Conservation (phyloP, 1,140 invertebrate genomes). For the Triops cancriformis region DNA sequence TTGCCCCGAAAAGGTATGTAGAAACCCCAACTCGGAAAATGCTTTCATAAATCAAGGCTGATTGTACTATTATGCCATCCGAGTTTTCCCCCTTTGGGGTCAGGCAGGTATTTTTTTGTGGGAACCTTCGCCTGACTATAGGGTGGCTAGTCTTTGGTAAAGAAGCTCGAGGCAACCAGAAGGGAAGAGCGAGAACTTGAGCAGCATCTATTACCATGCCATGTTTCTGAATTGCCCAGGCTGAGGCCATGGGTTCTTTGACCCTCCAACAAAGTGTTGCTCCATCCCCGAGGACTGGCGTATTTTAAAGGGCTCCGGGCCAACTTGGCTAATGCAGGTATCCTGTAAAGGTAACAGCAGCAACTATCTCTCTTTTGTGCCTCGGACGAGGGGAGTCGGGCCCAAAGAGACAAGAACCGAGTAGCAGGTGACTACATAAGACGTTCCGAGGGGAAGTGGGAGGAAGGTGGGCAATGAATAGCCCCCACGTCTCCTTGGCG, state of each 20-base stretch:
- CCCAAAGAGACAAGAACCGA: background rate
- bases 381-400: background rate
- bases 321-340: background rate
- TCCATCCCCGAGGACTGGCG: background rate
- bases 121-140: background rate
- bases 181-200: background rate
- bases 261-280: background rate
- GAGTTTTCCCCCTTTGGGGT: background rate
- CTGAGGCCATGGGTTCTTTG: constrained; percentile 3
- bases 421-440: background rate
- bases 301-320: background rate
- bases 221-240: constrained; percentile 6
- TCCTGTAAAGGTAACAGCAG: background rate
- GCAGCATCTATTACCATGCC: constrained; percentile 8
- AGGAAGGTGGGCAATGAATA: background rate
- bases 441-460: background rate
- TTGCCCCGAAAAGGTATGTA: background rate
- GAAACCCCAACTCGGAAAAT: background rate
- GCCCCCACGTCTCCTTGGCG: background rate
- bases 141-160: background rate
- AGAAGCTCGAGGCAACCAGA: background rate
- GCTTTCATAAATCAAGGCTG: background rate
- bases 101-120: background rate
- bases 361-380: background rate
- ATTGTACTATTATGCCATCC: background rate